Evolutionary conservation across 2,888 invertebrate genomes (phyloP).

Genomic region (Rhingia rostrata): DNA sequence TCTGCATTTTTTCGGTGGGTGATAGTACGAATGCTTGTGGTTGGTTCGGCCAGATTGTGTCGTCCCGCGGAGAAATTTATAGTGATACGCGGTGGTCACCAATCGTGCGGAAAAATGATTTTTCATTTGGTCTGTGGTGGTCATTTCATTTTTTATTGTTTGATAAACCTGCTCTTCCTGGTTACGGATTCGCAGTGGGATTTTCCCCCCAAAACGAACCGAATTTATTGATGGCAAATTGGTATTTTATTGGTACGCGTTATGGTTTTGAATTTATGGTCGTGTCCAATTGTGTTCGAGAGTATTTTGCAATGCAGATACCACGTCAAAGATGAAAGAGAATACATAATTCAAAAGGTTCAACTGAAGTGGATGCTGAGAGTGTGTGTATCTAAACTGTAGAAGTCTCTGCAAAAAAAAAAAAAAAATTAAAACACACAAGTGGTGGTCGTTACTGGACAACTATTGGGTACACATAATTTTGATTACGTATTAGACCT

Average conservation of each 20-base stretch:
- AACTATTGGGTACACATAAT: slow-evolving; percentile 30
- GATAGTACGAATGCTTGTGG: slow-evolving; percentile 39
- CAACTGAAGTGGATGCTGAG: slow-evolving; percentile 8
- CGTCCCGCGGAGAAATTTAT: slow-evolving; percentile 69
- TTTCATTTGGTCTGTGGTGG: slow-evolving; percentile 55
- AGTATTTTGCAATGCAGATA: slow-evolving; percentile 34
- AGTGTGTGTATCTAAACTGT: background rate
- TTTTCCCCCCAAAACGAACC: slow-evolving; percentile 46
- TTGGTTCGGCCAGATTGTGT: slow-evolving; percentile 2
- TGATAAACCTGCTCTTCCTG: slow-evolving; percentile 64
- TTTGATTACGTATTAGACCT: slow-evolving; percentile 3
- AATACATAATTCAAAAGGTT: slow-evolving; percentile 16
- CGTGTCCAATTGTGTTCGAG: slow-evolving; percentile 22
- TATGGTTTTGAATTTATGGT: slow-evolving; percentile 30
- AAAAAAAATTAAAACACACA: slow-evolving; percentile 1
- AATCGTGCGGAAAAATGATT: slow-evolving; percentile 72
- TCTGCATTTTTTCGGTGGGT: slow-evolving; percentile 66
- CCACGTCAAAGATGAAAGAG: slow-evolving; percentile 21
- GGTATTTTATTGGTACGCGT: slow-evolving; percentile 60
- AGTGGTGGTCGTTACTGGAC: slow-evolving; percentile 35
- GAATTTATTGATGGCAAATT: slow-evolving; percentile 71
- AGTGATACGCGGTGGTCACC: slow-evolving; percentile 58
- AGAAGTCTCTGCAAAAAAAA: background rate
- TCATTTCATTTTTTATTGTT: slow-evolving; percentile 18
- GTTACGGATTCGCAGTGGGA: slow-evolving; percentile 16